A percentile compares a stretch with the other conserved stretches of the same genome.
These are phyloP conservation scores for Phenacoccus solenopsis DNA, from an alignment of 1,140 invertebrate genomes.

Conservation along the genomic window DNA sequence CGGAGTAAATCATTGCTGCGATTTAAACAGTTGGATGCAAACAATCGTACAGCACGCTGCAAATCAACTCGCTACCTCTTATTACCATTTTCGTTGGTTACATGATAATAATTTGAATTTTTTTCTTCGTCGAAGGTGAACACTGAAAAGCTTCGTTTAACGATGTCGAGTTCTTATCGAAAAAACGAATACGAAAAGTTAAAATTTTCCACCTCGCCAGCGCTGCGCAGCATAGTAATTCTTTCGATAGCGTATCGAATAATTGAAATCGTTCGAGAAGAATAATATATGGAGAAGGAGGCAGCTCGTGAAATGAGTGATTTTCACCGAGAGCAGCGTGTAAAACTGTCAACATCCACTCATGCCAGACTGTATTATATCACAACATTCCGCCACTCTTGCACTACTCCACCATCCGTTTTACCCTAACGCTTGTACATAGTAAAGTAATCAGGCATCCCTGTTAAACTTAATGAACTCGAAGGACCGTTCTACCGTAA, in stretches of 20 bases:
- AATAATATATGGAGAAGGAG: not conserved
- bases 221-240: too few species aligned
- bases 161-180: too few species aligned
- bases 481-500: slow-evolving; percentile 8
- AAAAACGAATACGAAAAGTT: too few species aligned
- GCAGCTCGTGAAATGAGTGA: not conserved
- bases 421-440: not conserved
- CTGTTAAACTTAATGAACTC: slow-evolving; percentile 15
- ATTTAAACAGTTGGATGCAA: too few species aligned
- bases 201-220: too few species aligned
- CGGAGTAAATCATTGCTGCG: too few species aligned
- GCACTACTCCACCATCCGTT: not conserved
- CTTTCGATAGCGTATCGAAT: not conserved
- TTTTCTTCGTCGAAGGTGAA: too few species aligned
- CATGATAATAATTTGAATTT: too few species aligned
- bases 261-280: not conserved
- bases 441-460: slow-evolving; percentile 13
- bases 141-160: too few species aligned
- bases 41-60: too few species aligned
- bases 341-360: slow-evolving; percentile 6
- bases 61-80: too few species aligned
- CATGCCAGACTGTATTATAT: not conserved
- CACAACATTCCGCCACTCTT: not conserved
- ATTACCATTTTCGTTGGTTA: too few species aligned
- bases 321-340: not conserved